Base-by-base conservation (phyloP, 2,888 invertebrate species). In the Diadromus collaris region DNA sequence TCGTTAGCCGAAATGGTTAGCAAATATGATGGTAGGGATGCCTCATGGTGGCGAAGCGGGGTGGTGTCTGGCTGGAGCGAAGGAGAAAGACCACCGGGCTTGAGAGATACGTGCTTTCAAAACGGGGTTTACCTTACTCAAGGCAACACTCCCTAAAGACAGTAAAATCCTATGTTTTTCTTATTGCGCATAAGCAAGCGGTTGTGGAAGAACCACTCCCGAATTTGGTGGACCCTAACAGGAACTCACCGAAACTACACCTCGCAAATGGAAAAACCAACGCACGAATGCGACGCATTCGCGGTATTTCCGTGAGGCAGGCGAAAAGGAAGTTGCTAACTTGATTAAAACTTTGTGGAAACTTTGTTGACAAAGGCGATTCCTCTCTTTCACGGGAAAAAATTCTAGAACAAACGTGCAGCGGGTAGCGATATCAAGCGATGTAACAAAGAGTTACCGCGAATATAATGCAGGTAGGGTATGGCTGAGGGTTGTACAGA, bases 401-500 rank as follows among this genome's bases (percentile, higher is more conserved):
- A 65, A 65, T 58, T 24, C 27, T 51, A 60, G 10, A 44, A 58
- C 48, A 48, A 60, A 74, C 34, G 44, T 38, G 16, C 29, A 54
- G 6, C 10, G 54, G 27, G 16, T 29, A 27, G 54, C 21, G 38
- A 60, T 34, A 16, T 32, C 38, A 27, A 48, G 44, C 27, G 51
- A 63, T 29, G 54, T 72, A 46, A 73, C 64, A 58, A 67, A 84
- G 86, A 85, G 85, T 86, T 86, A 86, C 83, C 80, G 76, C 82
- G 79, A 83, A 76, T 77, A 76, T 83, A 85, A 85, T 85, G 85
- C 85, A 83, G 82, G 83, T 83, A 44, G 85, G 85, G 85, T 84
- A 85, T 85, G n/a, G n/a, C 85, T 81, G 83, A 76, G 83, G 85
- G 83, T 85, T 85, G 86, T 83, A 83, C 85, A 86, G 86, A 86